Evolutionary conservation across 2,797 vertebrate genomes (phyloP).

Genomic region (Manis crassicaudata): DNA sequence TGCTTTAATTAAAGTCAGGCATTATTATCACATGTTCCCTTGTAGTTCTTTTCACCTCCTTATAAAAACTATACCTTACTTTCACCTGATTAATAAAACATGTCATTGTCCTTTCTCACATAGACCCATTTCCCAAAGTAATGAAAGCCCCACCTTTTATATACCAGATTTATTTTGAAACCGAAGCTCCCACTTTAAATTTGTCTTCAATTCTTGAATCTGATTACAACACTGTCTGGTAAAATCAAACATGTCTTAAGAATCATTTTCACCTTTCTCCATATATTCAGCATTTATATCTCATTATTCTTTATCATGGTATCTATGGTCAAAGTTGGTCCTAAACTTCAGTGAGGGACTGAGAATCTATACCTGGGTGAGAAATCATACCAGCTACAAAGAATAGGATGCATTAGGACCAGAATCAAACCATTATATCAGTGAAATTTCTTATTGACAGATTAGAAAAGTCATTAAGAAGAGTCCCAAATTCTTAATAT

Average conservation of each 20-base stretch:
- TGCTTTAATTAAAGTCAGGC: neutral
- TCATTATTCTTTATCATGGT: constrained; percentile 10
- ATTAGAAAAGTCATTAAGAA: neutral
- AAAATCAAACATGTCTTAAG: constrained; percentile 41
- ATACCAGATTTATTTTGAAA: neutral
- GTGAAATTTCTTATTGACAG: neutral
- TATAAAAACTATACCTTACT: neutral
- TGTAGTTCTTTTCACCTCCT: neutral
- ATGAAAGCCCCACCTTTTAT: neutral
- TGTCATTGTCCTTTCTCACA: neutral
- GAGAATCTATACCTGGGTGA: neutral
- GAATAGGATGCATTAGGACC: neutral
- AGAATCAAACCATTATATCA: neutral
- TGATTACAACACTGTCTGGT: neutral
- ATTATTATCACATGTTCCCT: neutral
- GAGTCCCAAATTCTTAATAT: neutral
- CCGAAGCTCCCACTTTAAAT: neutral
- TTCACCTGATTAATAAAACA: neutral
- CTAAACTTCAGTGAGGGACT: neutral
- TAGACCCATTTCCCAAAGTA: neutral
- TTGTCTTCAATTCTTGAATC: constrained; percentile 20
- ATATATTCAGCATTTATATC: constrained; percentile 27
- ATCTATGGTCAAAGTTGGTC: neutral
- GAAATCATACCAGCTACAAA: neutral
- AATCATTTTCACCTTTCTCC: neutral